Conservation (phyloP, 2,888 invertebrate species). For the Diarsia dahlii region DNA sequence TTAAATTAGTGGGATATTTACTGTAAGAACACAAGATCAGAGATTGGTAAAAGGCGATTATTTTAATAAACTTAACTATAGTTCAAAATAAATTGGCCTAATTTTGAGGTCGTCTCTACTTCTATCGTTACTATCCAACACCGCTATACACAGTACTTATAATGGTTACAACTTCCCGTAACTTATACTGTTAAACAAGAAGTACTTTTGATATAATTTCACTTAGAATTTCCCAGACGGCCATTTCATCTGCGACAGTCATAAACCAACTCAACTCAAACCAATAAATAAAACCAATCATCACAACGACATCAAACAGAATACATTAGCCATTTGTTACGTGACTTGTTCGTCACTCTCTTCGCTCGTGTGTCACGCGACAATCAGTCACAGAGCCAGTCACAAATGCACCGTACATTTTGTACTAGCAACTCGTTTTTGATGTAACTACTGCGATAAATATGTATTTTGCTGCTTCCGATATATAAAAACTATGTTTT, state of each 20-base stretch:
- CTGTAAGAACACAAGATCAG: too few relatives aligned
- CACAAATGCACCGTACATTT: slow-evolving; percentile 56
- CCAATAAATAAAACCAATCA: slow-evolving; percentile 46
- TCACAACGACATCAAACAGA: slow-evolving; percentile 24
- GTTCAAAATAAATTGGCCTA: too few relatives aligned
- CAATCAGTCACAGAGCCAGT: slow-evolving; percentile 61
- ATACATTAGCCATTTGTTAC: slow-evolving; percentile 33
- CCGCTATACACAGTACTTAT: too few relatives aligned
- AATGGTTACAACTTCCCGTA: too few relatives aligned
- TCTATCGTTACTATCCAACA: too few relatives aligned
- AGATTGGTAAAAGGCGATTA: too few relatives aligned
- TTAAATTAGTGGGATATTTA: neutral
- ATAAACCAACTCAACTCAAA: slow-evolving; percentile 10
- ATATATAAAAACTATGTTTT: slow-evolving; percentile 52
- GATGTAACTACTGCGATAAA: slow-evolving; percentile 64
- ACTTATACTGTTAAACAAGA: too few relatives aligned
- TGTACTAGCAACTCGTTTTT: slow-evolving; percentile 43
- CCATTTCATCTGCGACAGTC: neutral
- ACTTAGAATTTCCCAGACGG: too few relatives aligned
- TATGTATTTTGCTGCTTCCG: slow-evolving; percentile 60
- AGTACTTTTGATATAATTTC: too few relatives aligned
- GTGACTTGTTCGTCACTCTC: slow-evolving; percentile 15
- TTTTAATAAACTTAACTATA: too few relatives aligned
- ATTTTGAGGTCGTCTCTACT: too few relatives aligned
- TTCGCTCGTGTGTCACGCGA: slow-evolving; percentile 57